Conservation (phyloP, 2,888 invertebrate genomes). For the Malachius bipustulatus region DNA sequence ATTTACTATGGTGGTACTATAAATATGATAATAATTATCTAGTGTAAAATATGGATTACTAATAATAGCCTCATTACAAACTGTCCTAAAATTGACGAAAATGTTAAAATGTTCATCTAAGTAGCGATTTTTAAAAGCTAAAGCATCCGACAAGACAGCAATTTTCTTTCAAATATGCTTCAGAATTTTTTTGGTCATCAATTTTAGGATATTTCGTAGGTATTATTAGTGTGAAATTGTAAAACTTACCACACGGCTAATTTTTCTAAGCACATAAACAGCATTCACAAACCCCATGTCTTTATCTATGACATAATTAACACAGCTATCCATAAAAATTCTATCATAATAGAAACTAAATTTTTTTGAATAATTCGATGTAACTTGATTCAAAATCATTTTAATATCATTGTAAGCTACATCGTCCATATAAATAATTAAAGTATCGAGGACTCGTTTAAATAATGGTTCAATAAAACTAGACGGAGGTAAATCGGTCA, state of each 20-base stretch:
- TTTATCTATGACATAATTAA: conserved; percentile 41
- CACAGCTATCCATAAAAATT: conserved; percentile 44
- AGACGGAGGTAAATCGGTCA: conserved; percentile 40
- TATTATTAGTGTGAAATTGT: too few relatives aligned
- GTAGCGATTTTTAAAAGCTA: background rate
- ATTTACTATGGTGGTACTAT: conserved; percentile 46
- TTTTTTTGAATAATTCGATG: conserved; percentile 37
- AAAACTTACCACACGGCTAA: conserved; percentile 48
- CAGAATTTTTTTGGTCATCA: too few relatives aligned
- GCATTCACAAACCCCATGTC: conserved; percentile 41
- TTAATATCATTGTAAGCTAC: conserved; percentile 41
- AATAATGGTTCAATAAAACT: conserved; percentile 40
- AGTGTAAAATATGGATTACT: too few relatives aligned
- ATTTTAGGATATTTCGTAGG: too few relatives aligned
- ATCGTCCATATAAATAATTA: conserved; percentile 38
- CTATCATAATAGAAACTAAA: conserved; percentile 49
- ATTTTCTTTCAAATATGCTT: too few relatives aligned
- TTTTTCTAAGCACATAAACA: conserved; percentile 40
- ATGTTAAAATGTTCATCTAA: background rate
- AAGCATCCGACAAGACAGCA: background rate
- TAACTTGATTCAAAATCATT: conserved; percentile 40
- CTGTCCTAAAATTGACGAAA: too few relatives aligned
- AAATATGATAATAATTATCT: too few relatives aligned
- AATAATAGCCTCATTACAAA: too few relatives aligned
- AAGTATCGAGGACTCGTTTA: conserved; percentile 40